Base-by-base conservation (phyloP, 2,888 invertebrate species). In the Heliconius ismenius region DNA sequence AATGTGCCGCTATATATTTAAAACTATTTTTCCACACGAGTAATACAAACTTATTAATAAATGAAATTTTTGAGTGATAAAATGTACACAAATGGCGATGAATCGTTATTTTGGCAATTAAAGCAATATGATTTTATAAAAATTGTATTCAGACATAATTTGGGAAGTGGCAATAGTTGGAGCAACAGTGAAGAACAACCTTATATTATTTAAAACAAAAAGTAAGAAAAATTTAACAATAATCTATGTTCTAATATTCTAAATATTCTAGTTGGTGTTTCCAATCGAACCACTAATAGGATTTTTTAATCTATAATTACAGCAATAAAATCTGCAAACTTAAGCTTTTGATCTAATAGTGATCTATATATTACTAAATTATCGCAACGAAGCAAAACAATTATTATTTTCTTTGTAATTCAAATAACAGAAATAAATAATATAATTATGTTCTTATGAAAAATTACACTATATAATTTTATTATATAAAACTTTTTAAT, bases 251-350 rank as follows among this genome's bases (percentile, higher is more conserved):
- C 75, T 80, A 76, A 75, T 64, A 43, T 58, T 54, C 74, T 79
- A 75, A 79, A 73, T 76, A 79, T 72, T 81, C 90, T 92, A 92
- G 86, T 92, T 92, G 92, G 92, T 92, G 92, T 92, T 92, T 90
- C 88, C 86, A 81, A 83, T 80, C 84, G 87, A 90, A 87, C 83
- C 82, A 85, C 88, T 88, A 86, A 86, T 87, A 89, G 87, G 87
- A 88, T 85, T 85, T 83, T 82, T 83, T 78, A 73, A 63, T 78
- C 79, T 78, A 75, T 64, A 73, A 73, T 72, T 75, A 78, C 67
- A 79, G 65, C 64, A 76, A 76, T 68, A 63, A 79, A 74, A 63
- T 77, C 76, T 65, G 76, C 78, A 78, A 79, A 79, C 79, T 77
- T 70, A 79, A 77, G 75, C 77, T 60, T 74, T 75, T 18, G 43